Percentiles rank a stretch among this genome's conserved stretches.
Evolutionary conservation across 2,113 vertebrate species (phyloP).

Genomic region (Abramis brama): DNA sequence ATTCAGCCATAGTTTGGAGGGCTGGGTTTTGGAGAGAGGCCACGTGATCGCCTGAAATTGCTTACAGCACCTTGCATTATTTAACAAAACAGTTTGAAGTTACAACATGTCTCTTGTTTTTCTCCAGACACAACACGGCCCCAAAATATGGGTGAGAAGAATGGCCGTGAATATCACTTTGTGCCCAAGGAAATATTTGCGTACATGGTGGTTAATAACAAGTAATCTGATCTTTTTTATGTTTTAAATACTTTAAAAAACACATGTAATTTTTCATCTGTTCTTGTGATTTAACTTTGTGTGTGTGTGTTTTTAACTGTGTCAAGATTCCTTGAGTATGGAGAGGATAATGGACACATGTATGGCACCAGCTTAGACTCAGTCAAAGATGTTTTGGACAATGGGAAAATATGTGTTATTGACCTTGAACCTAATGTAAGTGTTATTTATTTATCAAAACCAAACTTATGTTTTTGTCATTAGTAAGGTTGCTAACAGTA

Average conservation of each 20-base stretch:
- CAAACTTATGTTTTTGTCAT: not conserved
- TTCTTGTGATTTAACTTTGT: not conserved
- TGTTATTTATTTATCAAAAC: not conserved
- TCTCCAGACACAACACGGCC: slow-evolving; percentile 86
- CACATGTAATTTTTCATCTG: not conserved
- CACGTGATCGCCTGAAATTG: not conserved
- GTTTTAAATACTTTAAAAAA: not conserved
- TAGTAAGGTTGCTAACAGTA: not conserved
- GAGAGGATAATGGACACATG: slow-evolving; percentile 82
- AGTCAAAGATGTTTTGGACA: slow-evolving; percentile 79
- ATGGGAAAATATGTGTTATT: slow-evolving; percentile 85
- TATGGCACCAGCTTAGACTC: slow-evolving; percentile 90
- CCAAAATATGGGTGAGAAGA: slow-evolving; percentile 84
- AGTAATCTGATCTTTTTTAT: slow-evolving; percentile 67
- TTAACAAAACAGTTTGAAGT: not conserved
- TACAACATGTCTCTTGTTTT: not conserved
- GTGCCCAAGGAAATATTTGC: slow-evolving; percentile 90
- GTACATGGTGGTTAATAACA: slow-evolving; percentile 86
- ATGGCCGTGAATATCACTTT: slow-evolving; percentile 90
- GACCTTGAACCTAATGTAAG: slow-evolving; percentile 87
- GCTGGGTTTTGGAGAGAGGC: not conserved
- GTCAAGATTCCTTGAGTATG: slow-evolving; percentile 89
- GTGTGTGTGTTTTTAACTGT: not conserved
- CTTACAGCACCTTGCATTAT: not conserved
- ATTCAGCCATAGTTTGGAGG: not conserved